These are phyloP conservation scores for Apoderus coryli DNA, from an alignment of 2,888 invertebrate genomes.

Conservation along the genomic window DNA sequence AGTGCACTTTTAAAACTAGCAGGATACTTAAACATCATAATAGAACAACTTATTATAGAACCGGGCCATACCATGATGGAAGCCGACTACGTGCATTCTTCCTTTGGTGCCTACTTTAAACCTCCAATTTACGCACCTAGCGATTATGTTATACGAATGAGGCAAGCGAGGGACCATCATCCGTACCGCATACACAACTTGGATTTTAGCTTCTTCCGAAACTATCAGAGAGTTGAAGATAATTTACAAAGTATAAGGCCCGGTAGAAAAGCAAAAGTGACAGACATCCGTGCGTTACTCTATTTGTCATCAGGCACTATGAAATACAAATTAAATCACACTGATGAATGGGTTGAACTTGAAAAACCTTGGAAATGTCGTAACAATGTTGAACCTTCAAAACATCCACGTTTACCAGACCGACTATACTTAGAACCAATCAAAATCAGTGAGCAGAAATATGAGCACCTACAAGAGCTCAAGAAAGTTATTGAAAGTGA, in stretches of 20 bases:
- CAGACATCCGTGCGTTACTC: constrained; percentile 4
- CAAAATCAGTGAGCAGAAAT: no score
- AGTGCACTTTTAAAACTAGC: neutral
- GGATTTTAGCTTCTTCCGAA: constrained; percentile 2
- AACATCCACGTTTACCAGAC: no score
- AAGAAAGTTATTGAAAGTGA: no score
- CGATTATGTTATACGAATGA: constrained; percentile 6
- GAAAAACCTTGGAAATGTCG: no score
- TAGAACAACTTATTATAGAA: constrained; percentile 5
- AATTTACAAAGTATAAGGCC: constrained; percentile 5
- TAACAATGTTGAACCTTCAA: no score
- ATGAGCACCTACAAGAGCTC: no score
- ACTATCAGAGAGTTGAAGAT: constrained; percentile 3
- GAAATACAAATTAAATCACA: no score
- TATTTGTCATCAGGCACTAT: no score
- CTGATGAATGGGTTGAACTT: no score
- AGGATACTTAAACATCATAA: constrained; percentile 1
- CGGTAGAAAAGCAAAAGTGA: constrained; percentile 5
- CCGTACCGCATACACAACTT: constrained; percentile 4
- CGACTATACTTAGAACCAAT: no score
- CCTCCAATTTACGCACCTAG: constrained; percentile 6
- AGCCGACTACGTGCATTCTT: constrained; percentile 7
- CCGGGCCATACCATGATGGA: constrained; percentile 5
- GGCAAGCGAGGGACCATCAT: no score
- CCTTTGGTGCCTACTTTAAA: constrained; percentile 4